Evolutionary conservation across 1,140 invertebrate genomes (phyloP).

Genomic region (Ganaspis sp.): DNA sequence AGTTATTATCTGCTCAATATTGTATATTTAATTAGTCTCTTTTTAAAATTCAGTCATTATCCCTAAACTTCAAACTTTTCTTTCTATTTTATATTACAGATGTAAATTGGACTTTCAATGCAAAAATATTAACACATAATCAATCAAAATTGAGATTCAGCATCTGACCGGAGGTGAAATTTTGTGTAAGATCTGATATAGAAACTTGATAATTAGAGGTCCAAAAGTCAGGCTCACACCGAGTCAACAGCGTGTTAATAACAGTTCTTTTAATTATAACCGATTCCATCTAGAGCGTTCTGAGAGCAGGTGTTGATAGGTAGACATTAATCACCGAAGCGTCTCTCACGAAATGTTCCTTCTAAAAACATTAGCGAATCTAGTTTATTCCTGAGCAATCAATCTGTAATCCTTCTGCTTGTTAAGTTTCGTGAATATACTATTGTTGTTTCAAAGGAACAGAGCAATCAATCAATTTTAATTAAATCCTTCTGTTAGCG

Average conservation of each 20-base stretch:
- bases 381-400: conserved; percentile 30
- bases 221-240: background rate
- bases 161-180: conserved; percentile 1
- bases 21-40: no score
- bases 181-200: conserved; percentile 23
- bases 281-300: conserved; percentile 19
- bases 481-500: conserved; percentile 18
- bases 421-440: conserved; percentile 21
- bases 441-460: conserved; percentile 7
- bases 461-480: conserved; percentile 26
- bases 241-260: conserved; percentile 20
- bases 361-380: conserved; percentile 28
- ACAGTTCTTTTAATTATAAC: conserved; percentile 29
- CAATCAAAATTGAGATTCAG: background rate
- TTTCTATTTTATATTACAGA: no score
- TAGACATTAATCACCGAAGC: conserved; percentile 30
- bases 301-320: conserved; percentile 29
- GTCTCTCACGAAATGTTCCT: conserved; percentile 8
- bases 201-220: conserved; percentile 5
- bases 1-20: no score
- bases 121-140: background rate
- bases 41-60: no score
- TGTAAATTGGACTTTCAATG: no score
- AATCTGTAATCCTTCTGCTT: background rate
- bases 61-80: no score